Evolutionary conservation across 2,888 invertebrate species (phyloP).

Genomic region (Boloria euphrosyne): DNA sequence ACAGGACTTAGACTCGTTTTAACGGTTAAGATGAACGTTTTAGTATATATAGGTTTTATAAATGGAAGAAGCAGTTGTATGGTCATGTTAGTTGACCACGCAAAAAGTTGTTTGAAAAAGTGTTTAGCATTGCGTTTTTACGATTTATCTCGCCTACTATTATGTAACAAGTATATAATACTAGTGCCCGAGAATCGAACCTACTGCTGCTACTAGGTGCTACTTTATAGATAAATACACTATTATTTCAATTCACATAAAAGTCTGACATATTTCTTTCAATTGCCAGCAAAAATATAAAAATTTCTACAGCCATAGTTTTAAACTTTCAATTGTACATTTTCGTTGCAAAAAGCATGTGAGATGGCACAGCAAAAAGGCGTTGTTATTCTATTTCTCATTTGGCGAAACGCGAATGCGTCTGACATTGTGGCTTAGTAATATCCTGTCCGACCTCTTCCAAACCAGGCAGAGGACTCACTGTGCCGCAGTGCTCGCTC

Average conservation of each 20-base stretch:
- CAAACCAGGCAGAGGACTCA: slow-evolving; percentile 45
- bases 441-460: slow-evolving; percentile 75
- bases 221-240: no score
- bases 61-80: not conserved
- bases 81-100: not conserved
- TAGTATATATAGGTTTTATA: not conserved
- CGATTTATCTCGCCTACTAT: no score
- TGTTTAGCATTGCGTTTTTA: no score
- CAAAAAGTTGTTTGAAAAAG: not conserved
- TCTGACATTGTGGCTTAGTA: slow-evolving; percentile 73
- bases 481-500: slow-evolving; percentile 47
- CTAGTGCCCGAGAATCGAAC: no score
- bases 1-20: not conserved
- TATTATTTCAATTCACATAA: no score
- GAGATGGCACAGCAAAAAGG: slow-evolving; percentile 24
- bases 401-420: slow-evolving; percentile 70
- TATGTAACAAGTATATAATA: no score
- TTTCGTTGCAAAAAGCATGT: not conserved
- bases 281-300: no score
- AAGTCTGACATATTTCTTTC: no score
- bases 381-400: slow-evolving; percentile 67
- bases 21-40: slow-evolving; percentile 3
- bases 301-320: no score
- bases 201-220: no score
- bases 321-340: slow-evolving; percentile 1